Evolutionary conservation across 1,140 invertebrate genomes (phyloP).

Genomic region (Drosophila miranda): DNA sequence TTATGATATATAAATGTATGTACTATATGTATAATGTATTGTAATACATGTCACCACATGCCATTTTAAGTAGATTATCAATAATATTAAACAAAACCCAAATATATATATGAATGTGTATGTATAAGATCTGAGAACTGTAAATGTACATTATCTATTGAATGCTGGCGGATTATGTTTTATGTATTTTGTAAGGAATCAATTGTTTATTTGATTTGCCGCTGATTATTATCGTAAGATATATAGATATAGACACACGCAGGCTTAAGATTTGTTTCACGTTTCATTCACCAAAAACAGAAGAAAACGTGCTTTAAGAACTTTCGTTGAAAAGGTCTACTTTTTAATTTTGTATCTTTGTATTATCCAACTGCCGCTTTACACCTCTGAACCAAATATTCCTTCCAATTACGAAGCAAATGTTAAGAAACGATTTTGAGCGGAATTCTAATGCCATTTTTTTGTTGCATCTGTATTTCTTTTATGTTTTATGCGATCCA

Average conservation of each 20-base stretch:
- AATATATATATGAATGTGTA: slow-evolving; percentile 47
- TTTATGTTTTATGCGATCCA: slow-evolving; percentile 55
- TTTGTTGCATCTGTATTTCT: slow-evolving; percentile 50
- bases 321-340: neutral
- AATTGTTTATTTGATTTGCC: slow-evolving; percentile 57
- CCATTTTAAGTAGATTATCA: slow-evolving; percentile 74
- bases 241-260: slow-evolving; percentile 9
- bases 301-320: neutral
- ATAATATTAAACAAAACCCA: slow-evolving; percentile 43
- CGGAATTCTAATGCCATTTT: slow-evolving; percentile 39
- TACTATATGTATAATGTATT: slow-evolving; percentile 74
- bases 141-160: slow-evolving; percentile 62
- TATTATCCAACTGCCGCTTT: slow-evolving; percentile 40
- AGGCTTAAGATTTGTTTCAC: slow-evolving; percentile 61
- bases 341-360: slow-evolving; percentile 13
- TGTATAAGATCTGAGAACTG: slow-evolving; percentile 63
- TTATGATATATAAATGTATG: slow-evolving; percentile 61
- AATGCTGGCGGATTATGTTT: slow-evolving; percentile 65
- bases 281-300: slow-evolving; percentile 53
- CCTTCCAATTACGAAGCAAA: slow-evolving; percentile 35
- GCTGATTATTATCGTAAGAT: slow-evolving; percentile 44
- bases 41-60: slow-evolving; percentile 72
- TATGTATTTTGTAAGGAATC: slow-evolving; percentile 72
- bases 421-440: slow-evolving; percentile 13
- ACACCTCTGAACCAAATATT: slow-evolving; percentile 36